phyloP scores from a whole-genome alignment of 2,797 vertebrate genomes.

The Euthynnus affinis region DNA sequence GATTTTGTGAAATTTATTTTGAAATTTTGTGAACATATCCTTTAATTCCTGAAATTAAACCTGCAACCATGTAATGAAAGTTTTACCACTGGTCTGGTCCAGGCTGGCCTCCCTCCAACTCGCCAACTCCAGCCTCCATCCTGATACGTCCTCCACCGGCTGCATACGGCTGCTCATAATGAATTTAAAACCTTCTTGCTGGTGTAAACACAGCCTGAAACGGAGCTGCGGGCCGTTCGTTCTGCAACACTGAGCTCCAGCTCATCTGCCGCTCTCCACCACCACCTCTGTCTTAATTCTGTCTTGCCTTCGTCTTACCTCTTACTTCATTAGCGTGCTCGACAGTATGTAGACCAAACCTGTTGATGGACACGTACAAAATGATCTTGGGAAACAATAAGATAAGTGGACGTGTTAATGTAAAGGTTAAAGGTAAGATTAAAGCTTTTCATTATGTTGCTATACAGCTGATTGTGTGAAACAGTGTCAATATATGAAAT shows the following conservation, averaged over 20 bases:
- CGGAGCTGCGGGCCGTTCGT: constrained; percentile 68
- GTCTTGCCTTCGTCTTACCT: constrained; percentile 36
- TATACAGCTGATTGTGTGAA: too few relatives aligned
- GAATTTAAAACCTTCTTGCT: constrained; percentile 63
- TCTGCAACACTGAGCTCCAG: constrained; percentile 44
- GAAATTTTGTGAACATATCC: too few relatives aligned
- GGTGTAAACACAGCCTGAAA: constrained; percentile 46
- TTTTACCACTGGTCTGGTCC: neutral
- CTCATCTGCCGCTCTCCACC: constrained; percentile 37
- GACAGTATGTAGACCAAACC: too few relatives aligned
- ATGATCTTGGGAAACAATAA: too few relatives aligned
- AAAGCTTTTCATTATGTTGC: too few relatives aligned
- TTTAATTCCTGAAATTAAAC: too few relatives aligned
- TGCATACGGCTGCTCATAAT: constrained; percentile 56
- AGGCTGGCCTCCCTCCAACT: neutral
- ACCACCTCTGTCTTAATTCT: constrained; percentile 17
- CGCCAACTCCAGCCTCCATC: constrained; percentile 15
- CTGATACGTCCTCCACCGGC: constrained; percentile 1
- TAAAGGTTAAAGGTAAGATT: too few relatives aligned
- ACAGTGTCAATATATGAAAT: too few relatives aligned
- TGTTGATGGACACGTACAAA: too few relatives aligned
- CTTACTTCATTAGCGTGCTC: constrained; percentile 22
- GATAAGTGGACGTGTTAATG: too few relatives aligned
- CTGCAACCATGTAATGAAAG: too few relatives aligned
- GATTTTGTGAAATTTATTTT: too few relatives aligned